A percentile compares a stretch with the other conserved stretches of the same genome.
Conservation (phyloP, 1,140 invertebrate species). For the Sinella curviseta region DNA sequence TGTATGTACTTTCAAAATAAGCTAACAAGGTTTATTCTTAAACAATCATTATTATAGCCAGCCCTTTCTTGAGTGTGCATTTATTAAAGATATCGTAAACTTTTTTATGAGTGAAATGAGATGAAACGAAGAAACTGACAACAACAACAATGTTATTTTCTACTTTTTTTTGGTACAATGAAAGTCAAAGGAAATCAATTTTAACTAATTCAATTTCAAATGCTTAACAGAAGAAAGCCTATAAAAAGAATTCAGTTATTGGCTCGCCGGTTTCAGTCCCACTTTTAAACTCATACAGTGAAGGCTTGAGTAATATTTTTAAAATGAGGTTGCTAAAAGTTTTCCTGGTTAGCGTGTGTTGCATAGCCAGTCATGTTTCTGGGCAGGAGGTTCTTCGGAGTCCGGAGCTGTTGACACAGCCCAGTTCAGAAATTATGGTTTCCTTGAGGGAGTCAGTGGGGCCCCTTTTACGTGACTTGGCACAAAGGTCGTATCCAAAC, state of each 20-base stretch:
- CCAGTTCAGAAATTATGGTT: constrained; percentile 8
- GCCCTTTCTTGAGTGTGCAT: not conserved
- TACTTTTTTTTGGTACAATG: no score
- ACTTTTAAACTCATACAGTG: not conserved
- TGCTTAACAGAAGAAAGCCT: no score
- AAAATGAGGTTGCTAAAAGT: constrained; percentile 11
- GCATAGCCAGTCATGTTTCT: not conserved
- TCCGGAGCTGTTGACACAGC: not conserved
- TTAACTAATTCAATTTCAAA: no score
- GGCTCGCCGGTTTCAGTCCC: not conserved
- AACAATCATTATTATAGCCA: no score
- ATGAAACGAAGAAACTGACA: no score
- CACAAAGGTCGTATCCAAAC: not conserved
- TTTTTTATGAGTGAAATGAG: no score
- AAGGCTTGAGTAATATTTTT: not conserved
- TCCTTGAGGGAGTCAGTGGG: not conserved
- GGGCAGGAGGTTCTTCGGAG: not conserved
- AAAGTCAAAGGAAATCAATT: no score
- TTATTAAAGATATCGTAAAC: not conserved
- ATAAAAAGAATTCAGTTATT: not conserved
- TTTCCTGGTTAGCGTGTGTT: not conserved
- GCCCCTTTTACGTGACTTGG: not conserved
- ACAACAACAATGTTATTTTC: no score
- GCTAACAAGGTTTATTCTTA: no score
- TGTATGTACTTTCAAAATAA: no score